Conservation (phyloP, 2,888 invertebrate species). For the Drosophila melanosoma region DNA sequence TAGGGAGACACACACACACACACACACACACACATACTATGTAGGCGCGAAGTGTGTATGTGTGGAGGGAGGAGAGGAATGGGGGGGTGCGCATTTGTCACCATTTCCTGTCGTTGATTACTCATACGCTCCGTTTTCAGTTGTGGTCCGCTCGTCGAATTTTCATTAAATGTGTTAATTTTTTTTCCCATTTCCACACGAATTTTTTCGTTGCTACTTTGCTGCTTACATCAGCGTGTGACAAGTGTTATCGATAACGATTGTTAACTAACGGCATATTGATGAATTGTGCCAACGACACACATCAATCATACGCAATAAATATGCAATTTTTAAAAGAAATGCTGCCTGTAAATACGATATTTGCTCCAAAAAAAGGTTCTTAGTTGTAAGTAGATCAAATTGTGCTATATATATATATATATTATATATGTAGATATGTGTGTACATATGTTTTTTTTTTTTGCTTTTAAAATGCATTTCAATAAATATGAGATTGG, state of each 20-base stretch:
- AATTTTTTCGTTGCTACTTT: conserved; percentile 29
- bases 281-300: neutral
- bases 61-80: conserved; percentile 7
- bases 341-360: neutral
- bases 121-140: conserved; percentile 79
- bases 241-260: conserved; percentile 22
- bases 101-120: conserved; percentile 82
- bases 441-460: too few species aligned
- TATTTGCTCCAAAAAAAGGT: neutral
- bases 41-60: conserved; percentile 5
- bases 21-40: conserved; percentile 30
- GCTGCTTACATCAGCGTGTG: conserved; percentile 7
- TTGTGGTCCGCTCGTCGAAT: conserved; percentile 57
- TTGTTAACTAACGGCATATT: neutral
- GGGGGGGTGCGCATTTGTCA: conserved; percentile 68
- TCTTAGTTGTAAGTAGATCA: neutral
- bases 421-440: neutral
- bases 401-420: conserved; percentile 3
- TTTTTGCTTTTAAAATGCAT: conserved; percentile 18
- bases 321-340: neutral
- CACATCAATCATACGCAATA: neutral
- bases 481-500: conserved; percentile 38
- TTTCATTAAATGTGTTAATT: conserved; percentile 79
- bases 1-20: conserved; percentile 33
- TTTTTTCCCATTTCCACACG: conserved; percentile 75